phyloP scores from a whole-genome alignment of 1,140 invertebrate species.

The Formica exsecta region DNA sequence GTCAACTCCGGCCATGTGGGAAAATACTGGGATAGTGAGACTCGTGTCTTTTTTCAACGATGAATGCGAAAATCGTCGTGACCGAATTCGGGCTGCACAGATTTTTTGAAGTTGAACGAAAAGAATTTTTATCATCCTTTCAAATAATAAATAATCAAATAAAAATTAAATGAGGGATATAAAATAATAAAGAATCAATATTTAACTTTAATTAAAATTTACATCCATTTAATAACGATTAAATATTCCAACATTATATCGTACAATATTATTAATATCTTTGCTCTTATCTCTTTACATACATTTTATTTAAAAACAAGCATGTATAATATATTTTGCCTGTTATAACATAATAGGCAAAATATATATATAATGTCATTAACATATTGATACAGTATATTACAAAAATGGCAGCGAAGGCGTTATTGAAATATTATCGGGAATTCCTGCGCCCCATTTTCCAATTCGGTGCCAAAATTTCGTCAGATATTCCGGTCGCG shows the following conservation, averaged over 20 bases:
- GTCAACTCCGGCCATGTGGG: conserved; percentile 52
- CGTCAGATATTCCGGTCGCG: conserved; percentile 12
- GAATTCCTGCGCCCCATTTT: not conserved
- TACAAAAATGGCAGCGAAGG: not conserved
- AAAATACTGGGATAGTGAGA: conserved; percentile 50
- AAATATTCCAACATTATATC: not conserved
- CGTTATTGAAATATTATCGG: not conserved
- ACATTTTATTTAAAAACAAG: not conserved
- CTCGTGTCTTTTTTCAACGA: conserved; percentile 17
- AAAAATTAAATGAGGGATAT: not conserved
- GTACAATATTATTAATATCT: conserved; percentile 1
- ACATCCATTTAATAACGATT: too few species aligned
- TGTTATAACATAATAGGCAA: too few species aligned
- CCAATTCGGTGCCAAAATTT: conserved; percentile 17
- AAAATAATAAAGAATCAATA: not conserved
- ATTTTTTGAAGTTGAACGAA: not conserved
- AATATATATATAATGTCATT: not conserved
- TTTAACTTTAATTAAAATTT: too few species aligned
- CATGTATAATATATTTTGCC: not conserved
- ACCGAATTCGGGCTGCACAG: not conserved
- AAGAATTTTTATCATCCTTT: not conserved
- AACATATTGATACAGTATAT: not conserved
- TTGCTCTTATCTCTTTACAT: not conserved
- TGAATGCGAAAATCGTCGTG: not conserved
- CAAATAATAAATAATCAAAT: not conserved